These are phyloP conservation scores for Gymnoscelis rufifasciata DNA, from an alignment of 2,888 invertebrate species.

Conservation along the genomic window DNA sequence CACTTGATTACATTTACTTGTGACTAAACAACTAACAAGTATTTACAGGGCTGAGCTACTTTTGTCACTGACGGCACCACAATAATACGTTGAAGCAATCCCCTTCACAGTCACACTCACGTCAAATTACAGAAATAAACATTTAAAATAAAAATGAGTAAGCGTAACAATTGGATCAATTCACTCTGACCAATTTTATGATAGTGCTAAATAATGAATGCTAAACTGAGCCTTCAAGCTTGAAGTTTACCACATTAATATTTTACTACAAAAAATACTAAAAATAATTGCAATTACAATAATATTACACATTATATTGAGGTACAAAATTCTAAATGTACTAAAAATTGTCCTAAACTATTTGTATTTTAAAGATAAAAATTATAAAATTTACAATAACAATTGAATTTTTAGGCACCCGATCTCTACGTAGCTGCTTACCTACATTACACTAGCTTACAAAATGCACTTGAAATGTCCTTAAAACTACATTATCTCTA, in stretches of 20 bases:
- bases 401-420: neutral
- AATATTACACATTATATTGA: slow-evolving; percentile 10
- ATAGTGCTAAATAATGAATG: slow-evolving; percentile 2
- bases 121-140: slow-evolving; percentile 17
- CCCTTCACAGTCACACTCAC: slow-evolving; percentile 11
- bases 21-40: neutral
- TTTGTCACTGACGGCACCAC: slow-evolving; percentile 24
- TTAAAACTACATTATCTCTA: slow-evolving; percentile 18
- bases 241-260: slow-evolving; percentile 2
- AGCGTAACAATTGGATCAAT: slow-evolving; percentile 21
- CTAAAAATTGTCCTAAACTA: slow-evolving; percentile 5
- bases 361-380: neutral
- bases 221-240: slow-evolving; percentile 4
- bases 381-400: slow-evolving; percentile 15
- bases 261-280: slow-evolving; percentile 7
- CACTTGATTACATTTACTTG: slow-evolving; percentile 17
- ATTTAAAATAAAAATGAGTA: slow-evolving; percentile 21
- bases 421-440: slow-evolving; percentile 7
- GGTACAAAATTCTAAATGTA: slow-evolving; percentile 12
- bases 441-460: slow-evolving; percentile 21
- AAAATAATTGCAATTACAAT: slow-evolving; percentile 10
- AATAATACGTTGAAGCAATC: slow-evolving; percentile 9
- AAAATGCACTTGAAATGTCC: slow-evolving; percentile 23
- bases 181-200: slow-evolving; percentile 12
- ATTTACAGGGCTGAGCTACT: slow-evolving; percentile 19